Conservation (phyloP, 2,888 invertebrate species). For the Mimachlamys varia region DNA sequence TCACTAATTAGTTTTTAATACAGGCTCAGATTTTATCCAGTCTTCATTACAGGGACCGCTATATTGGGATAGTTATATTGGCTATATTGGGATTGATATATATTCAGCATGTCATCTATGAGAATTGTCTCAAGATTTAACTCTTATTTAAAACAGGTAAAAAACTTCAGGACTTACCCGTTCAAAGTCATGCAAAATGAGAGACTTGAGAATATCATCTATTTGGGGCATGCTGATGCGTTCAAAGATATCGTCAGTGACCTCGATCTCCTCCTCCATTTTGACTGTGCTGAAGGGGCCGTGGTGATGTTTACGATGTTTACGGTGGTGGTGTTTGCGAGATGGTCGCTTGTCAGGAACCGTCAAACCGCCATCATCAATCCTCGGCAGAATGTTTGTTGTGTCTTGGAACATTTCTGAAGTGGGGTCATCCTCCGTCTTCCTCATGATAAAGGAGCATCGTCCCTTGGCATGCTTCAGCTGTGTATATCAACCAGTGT, state of each 20-base stretch:
- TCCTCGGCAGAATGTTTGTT: neutral
- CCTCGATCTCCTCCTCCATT: slow-evolving; percentile 89
- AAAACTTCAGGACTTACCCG: slow-evolving; percentile 82
- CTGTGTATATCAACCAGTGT: neutral
- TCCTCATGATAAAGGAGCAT: neutral
- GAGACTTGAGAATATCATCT: slow-evolving; percentile 90
- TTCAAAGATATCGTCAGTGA: slow-evolving; percentile 88
- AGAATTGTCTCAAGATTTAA: too few species aligned
- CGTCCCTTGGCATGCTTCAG: slow-evolving; percentile 14
- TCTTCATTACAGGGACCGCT: too few species aligned
- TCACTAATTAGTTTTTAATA: too few species aligned
- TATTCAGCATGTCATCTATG: too few species aligned
- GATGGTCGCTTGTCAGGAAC: neutral
- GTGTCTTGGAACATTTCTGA: neutral
- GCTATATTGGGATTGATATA: too few species aligned
- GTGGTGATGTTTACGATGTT: slow-evolving; percentile 25
- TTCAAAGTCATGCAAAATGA: slow-evolving; percentile 96
- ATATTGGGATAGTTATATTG: too few species aligned
- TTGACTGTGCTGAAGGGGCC: slow-evolving; percentile 37
- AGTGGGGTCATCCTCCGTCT: neutral
- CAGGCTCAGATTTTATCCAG: too few species aligned
- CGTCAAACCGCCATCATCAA: neutral
- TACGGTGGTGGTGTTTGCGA: slow-evolving; percentile 33
- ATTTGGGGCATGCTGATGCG: slow-evolving; percentile 90
- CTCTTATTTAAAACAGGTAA: too few species aligned